phyloP scores from a whole-genome alignment of 2,797 vertebrate species.

The Myotis myotis region DNA sequence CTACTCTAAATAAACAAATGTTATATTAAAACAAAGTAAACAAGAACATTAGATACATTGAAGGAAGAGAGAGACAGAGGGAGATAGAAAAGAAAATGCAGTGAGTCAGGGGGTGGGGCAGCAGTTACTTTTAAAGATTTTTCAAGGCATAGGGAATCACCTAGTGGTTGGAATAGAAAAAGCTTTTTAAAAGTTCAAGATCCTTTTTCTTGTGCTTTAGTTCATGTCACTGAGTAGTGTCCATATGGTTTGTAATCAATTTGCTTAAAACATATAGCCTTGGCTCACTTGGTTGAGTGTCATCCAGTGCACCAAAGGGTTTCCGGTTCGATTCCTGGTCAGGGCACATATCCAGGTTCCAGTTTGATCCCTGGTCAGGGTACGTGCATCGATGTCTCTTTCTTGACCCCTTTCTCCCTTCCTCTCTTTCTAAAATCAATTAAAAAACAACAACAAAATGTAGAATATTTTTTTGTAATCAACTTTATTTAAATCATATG shows the following conservation, averaged over 20 bases:
- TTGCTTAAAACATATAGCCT: not conserved
- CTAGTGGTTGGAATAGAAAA: slow-evolving; percentile 75
- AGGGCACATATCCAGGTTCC: not conserved
- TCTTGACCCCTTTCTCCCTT: not conserved
- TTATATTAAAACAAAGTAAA: not conserved
- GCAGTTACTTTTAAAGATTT: not conserved
- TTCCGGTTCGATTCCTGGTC: not conserved
- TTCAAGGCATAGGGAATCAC: slow-evolving; percentile 73
- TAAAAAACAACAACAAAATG: not conserved
- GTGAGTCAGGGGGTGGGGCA: not conserved
- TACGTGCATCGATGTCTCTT: not conserved
- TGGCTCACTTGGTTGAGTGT: not conserved
- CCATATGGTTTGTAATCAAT: not conserved
- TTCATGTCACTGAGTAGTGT: not conserved
- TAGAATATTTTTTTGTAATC: not conserved
- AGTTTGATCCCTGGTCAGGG: not conserved
- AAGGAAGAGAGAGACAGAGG: not conserved
- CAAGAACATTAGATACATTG: not conserved
- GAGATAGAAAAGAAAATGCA: not conserved
- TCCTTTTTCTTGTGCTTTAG: not conserved
- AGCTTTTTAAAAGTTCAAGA: not conserved
- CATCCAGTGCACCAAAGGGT: not conserved
- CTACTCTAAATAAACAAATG: not conserved
- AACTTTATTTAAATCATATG: not conserved
- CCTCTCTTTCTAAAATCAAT: not conserved